A percentile compares a stretch with the other conserved stretches of the same genome.
Evolutionary conservation across 2,797 vertebrate genomes (phyloP).

Genomic region (Tragelaphus oryx): DNA sequence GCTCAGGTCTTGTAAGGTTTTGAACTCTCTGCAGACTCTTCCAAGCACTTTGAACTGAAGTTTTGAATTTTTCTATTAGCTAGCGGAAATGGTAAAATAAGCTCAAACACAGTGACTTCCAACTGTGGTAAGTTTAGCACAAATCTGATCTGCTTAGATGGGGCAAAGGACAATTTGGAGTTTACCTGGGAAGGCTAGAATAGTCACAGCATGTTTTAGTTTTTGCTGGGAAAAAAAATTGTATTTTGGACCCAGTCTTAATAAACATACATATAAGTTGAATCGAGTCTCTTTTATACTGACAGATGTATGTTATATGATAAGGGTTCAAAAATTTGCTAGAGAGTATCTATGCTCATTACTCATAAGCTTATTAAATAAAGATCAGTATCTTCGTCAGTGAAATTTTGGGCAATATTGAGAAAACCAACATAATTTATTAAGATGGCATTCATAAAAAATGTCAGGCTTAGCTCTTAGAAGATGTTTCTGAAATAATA

Average conservation of each 20-base stretch:
- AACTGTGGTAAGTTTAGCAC: background rate
- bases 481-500: background rate
- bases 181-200: constrained; percentile 6
- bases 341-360: background rate
- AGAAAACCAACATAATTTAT: background rate
- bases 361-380: background rate
- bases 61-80: constrained; percentile 66
- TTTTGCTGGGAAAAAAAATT: background rate
- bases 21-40: constrained; percentile 57
- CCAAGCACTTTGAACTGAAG: constrained; percentile 61
- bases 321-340: background rate
- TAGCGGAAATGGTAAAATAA: constrained; percentile 53
- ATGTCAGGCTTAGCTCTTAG: background rate
- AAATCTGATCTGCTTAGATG: background rate
- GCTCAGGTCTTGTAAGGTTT: constrained; percentile 47
- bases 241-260: background rate
- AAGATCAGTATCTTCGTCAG: background rate
- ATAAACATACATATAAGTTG: background rate
- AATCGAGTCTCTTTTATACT: background rate
- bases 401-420: background rate
- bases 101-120: constrained; percentile 34
- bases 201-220: constrained; percentile 18
- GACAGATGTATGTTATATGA: background rate
- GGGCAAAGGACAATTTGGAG: constrained; percentile 44
- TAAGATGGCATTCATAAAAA: background rate